Evolutionary conservation across 1,140 invertebrate species (phyloP).

Genomic region (Chymomyza costata): DNA sequence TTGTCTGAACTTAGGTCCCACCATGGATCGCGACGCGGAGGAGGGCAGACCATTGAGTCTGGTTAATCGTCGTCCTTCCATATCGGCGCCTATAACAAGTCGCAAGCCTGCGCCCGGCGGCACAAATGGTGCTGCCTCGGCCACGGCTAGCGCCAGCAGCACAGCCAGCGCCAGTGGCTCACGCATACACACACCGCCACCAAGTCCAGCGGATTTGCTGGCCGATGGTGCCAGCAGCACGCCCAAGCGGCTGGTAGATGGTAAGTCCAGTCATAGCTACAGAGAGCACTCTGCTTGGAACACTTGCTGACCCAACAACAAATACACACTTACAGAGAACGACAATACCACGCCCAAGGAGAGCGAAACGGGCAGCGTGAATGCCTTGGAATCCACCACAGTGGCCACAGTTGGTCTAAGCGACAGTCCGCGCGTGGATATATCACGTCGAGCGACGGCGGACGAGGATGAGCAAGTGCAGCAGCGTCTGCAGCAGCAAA

Average conservation of each 20-base stretch:
- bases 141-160: conserved; percentile 40
- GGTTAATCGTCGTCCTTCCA: conserved; percentile 83
- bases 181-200: conserved; percentile 81
- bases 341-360: conserved; percentile 73
- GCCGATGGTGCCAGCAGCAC: conserved; percentile 83
- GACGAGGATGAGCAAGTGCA: too few species aligned
- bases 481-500: background rate
- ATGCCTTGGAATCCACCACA: conserved; percentile 17
- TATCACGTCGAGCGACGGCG: background rate
- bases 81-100: conserved; percentile 84
- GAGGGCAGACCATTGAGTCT: conserved; percentile 83
- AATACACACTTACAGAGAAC: conserved; percentile 45
- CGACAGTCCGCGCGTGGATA: conserved; percentile 7
- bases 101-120: conserved; percentile 76
- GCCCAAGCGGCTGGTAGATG: conserved; percentile 80
- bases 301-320: background rate
- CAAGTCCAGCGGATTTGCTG: conserved; percentile 80
- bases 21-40: conserved; percentile 81
- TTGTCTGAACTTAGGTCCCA: conserved; percentile 69
- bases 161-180: conserved; percentile 75
- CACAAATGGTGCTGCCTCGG: conserved; percentile 13
- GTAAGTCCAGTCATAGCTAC: conserved; percentile 58
- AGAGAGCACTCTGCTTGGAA: too few species aligned
- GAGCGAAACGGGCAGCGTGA: conserved; percentile 30
- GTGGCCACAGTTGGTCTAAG: conserved; percentile 14